These are phyloP conservation scores for Notiomystis cincta DNA, from an alignment of 2,113 vertebrate genomes.

Conservation along the genomic window DNA sequence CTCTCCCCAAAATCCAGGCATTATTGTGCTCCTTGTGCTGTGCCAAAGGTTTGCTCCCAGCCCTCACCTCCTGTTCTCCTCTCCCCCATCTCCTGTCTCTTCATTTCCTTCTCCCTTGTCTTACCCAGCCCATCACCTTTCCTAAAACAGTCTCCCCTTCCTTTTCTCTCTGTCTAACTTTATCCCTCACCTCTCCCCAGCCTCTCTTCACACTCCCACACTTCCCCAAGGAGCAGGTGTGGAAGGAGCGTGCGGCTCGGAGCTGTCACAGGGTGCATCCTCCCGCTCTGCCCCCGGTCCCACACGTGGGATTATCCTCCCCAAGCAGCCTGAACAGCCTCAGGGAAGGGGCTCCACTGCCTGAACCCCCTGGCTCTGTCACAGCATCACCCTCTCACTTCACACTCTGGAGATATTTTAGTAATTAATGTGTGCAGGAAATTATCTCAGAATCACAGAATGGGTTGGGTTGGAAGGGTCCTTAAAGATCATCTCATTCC, in stretches of 20 bases:
- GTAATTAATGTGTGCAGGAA: neutral
- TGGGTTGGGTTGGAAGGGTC: neutral
- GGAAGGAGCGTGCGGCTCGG: neutral
- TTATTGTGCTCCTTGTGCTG: neutral
- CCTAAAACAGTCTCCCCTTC: neutral
- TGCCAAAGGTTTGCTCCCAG: neutral
- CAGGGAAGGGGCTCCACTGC: neutral
- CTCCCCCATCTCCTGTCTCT: neutral
- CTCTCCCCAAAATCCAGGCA: neutral
- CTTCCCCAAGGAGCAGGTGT: neutral
- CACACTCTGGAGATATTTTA: neutral
- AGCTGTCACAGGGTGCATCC: neutral
- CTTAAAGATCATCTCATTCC: accelerated
- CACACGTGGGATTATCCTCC: neutral
- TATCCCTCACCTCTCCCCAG: neutral
- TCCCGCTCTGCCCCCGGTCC: neutral
- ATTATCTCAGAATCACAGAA: neutral
- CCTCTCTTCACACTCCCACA: slow-evolving; percentile 4
- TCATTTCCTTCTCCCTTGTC: neutral
- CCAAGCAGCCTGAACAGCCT: neutral
- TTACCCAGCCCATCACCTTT: neutral
- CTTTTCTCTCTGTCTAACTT: slow-evolving; percentile 20
- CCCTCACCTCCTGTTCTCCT: neutral
- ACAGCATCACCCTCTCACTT: neutral
- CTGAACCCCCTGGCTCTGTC: neutral